Evolutionary conservation across 2,888 invertebrate genomes (phyloP).

Genomic region (Aproaerema taeniolella): DNA sequence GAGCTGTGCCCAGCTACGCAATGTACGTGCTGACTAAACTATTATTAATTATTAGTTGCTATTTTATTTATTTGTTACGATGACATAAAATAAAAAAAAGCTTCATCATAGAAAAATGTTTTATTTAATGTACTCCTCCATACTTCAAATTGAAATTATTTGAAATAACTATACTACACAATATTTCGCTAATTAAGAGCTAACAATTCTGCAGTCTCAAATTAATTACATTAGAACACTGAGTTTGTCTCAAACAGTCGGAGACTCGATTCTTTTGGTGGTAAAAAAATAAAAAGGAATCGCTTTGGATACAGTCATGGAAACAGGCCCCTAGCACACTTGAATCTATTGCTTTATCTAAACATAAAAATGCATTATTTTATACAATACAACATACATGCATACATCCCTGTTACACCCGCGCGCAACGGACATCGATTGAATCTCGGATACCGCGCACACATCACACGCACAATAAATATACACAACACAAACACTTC

Average conservation of each 20-base stretch:
- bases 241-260: conserved; percentile 55
- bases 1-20: conserved; percentile 37
- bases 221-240: conserved; percentile 68
- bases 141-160: conserved; percentile 61
- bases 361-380: conserved; percentile 68
- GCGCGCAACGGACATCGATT: conserved; percentile 43
- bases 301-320: conserved; percentile 36
- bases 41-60: conserved; percentile 2
- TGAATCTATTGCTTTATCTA: conserved; percentile 45
- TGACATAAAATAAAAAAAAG: not conserved
- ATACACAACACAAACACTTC: conserved; percentile 62
- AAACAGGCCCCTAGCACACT: conserved; percentile 35
- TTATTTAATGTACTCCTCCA: conserved; percentile 68
- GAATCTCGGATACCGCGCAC: conserved; percentile 46
- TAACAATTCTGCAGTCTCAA: conserved; percentile 76
- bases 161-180: conserved; percentile 67
- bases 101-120: conserved; percentile 60
- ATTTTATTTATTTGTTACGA: too few relatives aligned
- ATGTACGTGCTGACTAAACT: conserved; percentile 42
- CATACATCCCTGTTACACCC: conserved; percentile 26
- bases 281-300: conserved; percentile 27
- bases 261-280: conserved; percentile 41
- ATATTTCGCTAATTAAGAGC: conserved; percentile 68
- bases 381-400: conserved; percentile 37
- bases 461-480: conserved; percentile 55